Conservation (phyloP, 1,140 invertebrate genomes). For the Eriosoma lanigerum region DNA sequence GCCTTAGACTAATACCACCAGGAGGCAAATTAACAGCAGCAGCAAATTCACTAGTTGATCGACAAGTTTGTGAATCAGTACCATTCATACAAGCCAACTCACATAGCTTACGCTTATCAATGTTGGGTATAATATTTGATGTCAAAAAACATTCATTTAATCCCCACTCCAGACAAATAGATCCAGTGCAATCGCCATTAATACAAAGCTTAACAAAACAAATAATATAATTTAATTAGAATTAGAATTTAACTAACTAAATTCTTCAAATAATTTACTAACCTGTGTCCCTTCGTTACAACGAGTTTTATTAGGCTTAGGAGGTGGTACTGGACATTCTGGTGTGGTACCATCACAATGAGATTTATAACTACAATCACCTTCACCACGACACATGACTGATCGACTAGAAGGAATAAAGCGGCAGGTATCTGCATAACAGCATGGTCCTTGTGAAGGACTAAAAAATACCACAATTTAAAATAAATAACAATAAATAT, state of each 20-base stretch:
- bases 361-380: conserved; percentile 84
- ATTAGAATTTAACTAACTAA: too few relatives aligned
- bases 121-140: conserved; percentile 75
- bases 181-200: conserved; percentile 89
- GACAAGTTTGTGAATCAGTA: conserved; percentile 73
- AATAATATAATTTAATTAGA: conserved; percentile 48
- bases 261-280: conserved; percentile 48
- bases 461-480: conserved; percentile 61
- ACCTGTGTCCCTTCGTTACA: conserved; percentile 80
- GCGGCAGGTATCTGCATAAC: conserved; percentile 75
- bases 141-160: conserved; percentile 96
- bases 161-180: conserved; percentile 92
- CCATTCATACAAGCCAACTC: conserved; percentile 93
- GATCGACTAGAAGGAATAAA: conserved; percentile 70
- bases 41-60: conserved; percentile 83
- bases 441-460: conserved; percentile 96
- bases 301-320: conserved; percentile 78
- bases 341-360: conserved; percentile 82
- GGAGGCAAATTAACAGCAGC: conserved; percentile 71
- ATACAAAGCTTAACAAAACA: conserved; percentile 75
- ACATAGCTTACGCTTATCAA: conserved; percentile 86
- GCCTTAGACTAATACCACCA: conserved; percentile 84
- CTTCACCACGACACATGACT: conserved; percentile 77
- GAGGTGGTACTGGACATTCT: conserved; percentile 79
- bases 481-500: background rate